Percentiles rank a stretch among this genome's conserved stretches.
These are phyloP conservation scores for Nomada goodeniana DNA, from an alignment of 2,888 invertebrate species.

Conservation along the genomic window DNA sequence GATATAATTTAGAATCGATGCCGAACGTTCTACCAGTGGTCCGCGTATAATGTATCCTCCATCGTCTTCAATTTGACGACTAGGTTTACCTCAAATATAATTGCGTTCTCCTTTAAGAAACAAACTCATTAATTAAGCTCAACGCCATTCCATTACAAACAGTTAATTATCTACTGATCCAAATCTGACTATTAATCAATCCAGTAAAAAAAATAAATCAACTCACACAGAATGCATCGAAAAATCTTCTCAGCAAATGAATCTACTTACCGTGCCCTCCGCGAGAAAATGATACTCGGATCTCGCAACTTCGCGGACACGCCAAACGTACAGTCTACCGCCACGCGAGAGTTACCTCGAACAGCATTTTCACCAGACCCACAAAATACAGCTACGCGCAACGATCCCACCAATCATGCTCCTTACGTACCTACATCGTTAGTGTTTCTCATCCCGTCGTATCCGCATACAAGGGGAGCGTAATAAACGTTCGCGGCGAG, in stretches of 20 bases:
- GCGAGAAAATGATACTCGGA: not conserved
- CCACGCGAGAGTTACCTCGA: constrained; percentile 1
- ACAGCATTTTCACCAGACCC: not conserved
- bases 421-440: not conserved
- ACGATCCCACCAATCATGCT: not conserved
- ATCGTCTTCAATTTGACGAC: too few species aligned
- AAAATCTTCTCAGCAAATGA: constrained; percentile 2
- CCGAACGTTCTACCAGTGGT: too few species aligned
- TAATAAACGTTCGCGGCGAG: not conserved
- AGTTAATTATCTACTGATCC: too few species aligned
- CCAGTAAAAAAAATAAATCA: not conserved
- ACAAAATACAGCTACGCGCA: not conserved
- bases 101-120: too few species aligned
- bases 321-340: not conserved
- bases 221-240: not conserved
- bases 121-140: too few species aligned
- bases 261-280: not conserved
- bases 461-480: not conserved
- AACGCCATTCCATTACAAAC: too few species aligned
- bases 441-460: not conserved
- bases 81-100: too few species aligned
- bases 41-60: too few species aligned
- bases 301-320: not conserved
- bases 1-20: too few species aligned
- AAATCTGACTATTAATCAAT: too few species aligned